Percentiles rank a stretch among this genome's conserved stretches.
phyloP scores from a whole-genome alignment of 1,140 invertebrate genomes.

The Papilio aristodemus region DNA sequence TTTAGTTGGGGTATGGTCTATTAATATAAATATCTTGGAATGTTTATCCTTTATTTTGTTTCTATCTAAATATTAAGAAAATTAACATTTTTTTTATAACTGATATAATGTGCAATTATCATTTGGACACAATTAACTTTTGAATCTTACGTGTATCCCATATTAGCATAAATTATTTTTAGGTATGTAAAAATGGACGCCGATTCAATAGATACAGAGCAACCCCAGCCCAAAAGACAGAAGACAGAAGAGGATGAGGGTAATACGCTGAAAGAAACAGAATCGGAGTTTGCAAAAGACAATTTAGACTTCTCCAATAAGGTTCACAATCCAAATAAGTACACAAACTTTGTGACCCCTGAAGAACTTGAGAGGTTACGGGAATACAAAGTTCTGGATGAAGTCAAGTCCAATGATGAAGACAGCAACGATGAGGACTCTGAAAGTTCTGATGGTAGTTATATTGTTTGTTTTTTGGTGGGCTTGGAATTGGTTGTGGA shows the following conservation, averaged over 20 bases:
- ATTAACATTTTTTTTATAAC: too few relatives aligned
- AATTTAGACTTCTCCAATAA: conserved; percentile 33
- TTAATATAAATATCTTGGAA: background rate
- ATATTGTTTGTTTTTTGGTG: conserved; percentile 38
- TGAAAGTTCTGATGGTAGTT: conserved; percentile 67
- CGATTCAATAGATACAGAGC: conserved; percentile 33
- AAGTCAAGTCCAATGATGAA: conserved; percentile 82
- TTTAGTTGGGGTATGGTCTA: too few relatives aligned
- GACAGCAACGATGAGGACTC: conserved; percentile 80
- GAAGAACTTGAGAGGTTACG: conserved; percentile 66
- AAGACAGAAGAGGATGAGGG: conserved; percentile 39
- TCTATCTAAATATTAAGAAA: too few relatives aligned
- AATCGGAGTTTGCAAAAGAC: conserved; percentile 43
- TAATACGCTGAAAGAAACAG: conserved; percentile 24
- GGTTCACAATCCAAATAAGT: conserved; percentile 46
- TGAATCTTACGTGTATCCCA: conserved; percentile 6
- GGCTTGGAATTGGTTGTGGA: background rate
- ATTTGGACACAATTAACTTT: too few relatives aligned
- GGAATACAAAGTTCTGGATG: conserved; percentile 89
- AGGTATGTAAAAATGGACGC: conserved; percentile 57
- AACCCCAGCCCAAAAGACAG: conserved; percentile 47
- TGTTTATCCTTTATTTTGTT: background rate
- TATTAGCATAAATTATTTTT: conserved; percentile 40
- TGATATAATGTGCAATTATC: too few relatives aligned
- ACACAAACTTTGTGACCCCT: conserved; percentile 53